phyloP scores from a whole-genome alignment of 1,140 invertebrate species.

The Scylla paramamosain region DNA sequence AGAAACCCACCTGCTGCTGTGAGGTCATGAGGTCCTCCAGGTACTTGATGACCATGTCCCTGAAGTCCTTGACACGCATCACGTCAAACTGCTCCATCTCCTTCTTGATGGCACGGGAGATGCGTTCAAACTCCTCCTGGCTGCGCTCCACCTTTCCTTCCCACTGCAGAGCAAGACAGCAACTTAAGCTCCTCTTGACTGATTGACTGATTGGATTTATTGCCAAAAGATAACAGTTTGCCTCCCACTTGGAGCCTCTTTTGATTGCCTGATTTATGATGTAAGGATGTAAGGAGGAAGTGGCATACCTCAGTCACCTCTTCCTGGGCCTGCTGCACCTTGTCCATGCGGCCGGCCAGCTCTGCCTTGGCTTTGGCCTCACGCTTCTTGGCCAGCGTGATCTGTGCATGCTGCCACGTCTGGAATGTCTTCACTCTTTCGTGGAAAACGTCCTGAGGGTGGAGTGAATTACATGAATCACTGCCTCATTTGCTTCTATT shows the following conservation, averaged over 20 bases:
- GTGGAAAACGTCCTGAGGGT: constrained; percentile 93
- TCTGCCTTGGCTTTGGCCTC: constrained; percentile 96
- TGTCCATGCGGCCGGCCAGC: constrained; percentile 92
- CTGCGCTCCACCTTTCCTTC: constrained; percentile 97
- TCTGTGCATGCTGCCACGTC: constrained; percentile 98
- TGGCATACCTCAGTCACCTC: constrained; percentile 97
- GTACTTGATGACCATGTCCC: constrained; percentile 93
- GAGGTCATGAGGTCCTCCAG: constrained; percentile 96
- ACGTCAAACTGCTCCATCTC: constrained; percentile 97
- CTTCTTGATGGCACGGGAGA: constrained; percentile 97
- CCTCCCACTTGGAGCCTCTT: too few relatives aligned
- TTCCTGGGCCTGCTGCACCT: constrained; percentile 91
- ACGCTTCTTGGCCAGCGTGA: constrained; percentile 95
- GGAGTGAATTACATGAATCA: background rate
- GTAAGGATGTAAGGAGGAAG: too few relatives aligned
- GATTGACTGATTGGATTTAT: too few relatives aligned
- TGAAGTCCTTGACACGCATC: constrained; percentile 94
- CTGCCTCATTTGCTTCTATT: too few relatives aligned
- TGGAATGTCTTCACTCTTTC: constrained; percentile 98
- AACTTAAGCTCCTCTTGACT: too few relatives aligned
- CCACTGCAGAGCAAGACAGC: constrained; percentile 86
- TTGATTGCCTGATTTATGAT: too few relatives aligned
- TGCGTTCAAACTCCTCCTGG: constrained; percentile 97
- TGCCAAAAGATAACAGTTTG: too few relatives aligned
- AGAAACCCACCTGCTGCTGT: constrained; percentile 90